Base-by-base conservation (phyloP, 2,888 invertebrate species). In the Chymomyza procnemis region DNA sequence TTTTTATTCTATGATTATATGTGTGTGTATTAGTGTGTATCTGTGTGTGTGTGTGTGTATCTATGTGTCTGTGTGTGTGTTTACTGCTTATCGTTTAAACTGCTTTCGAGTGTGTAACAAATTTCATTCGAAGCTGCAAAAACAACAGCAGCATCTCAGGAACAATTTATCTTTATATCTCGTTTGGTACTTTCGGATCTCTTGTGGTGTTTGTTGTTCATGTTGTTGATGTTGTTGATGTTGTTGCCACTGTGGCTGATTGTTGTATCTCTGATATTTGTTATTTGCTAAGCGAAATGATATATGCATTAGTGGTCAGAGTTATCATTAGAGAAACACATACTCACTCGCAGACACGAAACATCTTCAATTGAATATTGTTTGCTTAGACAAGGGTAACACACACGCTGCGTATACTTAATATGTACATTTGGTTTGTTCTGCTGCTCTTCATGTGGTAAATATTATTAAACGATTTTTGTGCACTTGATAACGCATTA, bases 261-360 rank as follows among this genome's bases (percentile, higher is more conserved):
- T 21, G 63, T 47, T n/a, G n/a, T n/a, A n/a, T n/a, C 56, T 57
- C 61, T 78, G 79, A 86, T 87, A 78, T 81, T 75, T 85, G 87
- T 85, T 81, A 77, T 87, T 81, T 87, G 80, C 81, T 82, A 79
- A 87, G 67, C 80, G 71, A 87, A 87, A 81, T 81, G 75, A 87
- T 85, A 87, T 81, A 87, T 85, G 69, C 78, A 70, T 61, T 72
- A 74, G 70, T 67, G 76, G 76, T 78, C 79, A 85, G 70, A 79
- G 77, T 71, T 76, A 82, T 85, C 81, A 87, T 81, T 87, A 82
- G 87, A 85, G 85, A 81, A 79, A 87, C 87, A 75, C 87, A 75
- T 71, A 77, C 72, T 72, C 68, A 63, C 59, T 67, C 66, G 62
- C 50, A 50, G 61, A 69, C 60, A 59, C 54, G 46, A 56, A 46